A percentile compares a stretch with the other conserved stretches of the same genome.
These are phyloP conservation scores for Siniperca knerii DNA, from an alignment of 2,113 vertebrate species.

Conservation along the genomic window DNA sequence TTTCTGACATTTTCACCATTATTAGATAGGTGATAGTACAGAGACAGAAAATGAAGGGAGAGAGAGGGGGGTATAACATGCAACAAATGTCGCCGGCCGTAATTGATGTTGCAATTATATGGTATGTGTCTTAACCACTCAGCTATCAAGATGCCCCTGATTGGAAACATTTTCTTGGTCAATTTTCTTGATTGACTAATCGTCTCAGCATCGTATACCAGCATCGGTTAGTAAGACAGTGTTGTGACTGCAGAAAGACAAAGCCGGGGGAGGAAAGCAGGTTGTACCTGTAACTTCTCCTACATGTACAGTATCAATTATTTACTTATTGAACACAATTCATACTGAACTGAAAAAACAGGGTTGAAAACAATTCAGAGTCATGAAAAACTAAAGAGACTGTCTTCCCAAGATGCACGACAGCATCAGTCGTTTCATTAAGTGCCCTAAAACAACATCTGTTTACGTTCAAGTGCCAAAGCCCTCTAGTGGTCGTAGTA, in stretches of 20 bases:
- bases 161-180: not conserved
- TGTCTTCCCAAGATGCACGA: not conserved
- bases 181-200: not conserved
- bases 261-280: not conserved
- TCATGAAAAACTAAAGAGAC: not conserved
- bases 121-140: not conserved
- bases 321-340: constrained; percentile 1
- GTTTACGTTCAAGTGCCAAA: not conserved
- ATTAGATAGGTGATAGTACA: not conserved
- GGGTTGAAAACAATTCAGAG: not conserved
- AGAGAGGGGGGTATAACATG: not conserved
- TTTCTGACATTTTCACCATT: not conserved
- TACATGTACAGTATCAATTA: not conserved
- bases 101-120: not conserved
- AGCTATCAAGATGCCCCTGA: not conserved
- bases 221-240: not conserved
- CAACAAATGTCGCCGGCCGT: not conserved
- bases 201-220: not conserved
- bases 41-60: not conserved
- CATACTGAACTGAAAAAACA: not conserved
- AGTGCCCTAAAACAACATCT: not conserved
- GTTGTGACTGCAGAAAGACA: not conserved
- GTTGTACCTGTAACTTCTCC: not conserved
- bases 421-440: not conserved
- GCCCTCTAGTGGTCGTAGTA: not conserved